These are phyloP conservation scores for Torymus tubicola DNA, from an alignment of 2,888 invertebrate genomes.

Conservation along the genomic window DNA sequence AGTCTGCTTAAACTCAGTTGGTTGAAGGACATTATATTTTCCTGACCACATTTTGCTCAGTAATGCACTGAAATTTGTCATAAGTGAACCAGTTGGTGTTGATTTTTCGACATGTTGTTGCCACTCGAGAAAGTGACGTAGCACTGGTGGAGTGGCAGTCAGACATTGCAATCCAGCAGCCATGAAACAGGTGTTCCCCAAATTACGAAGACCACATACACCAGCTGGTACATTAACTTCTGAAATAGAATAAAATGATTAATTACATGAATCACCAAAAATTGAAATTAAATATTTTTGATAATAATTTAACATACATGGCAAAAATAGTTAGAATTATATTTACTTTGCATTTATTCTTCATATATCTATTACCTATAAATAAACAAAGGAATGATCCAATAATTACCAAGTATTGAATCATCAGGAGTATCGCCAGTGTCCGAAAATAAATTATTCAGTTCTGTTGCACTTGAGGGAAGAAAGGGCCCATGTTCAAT, in stretches of 20 bases:
- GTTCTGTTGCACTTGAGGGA: constrained; percentile 66
- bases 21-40: constrained; percentile 78
- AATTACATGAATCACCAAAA: too few relatives aligned
- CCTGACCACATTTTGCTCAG: constrained; percentile 81
- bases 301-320: too few relatives aligned
- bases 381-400: too few relatives aligned
- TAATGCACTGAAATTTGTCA: constrained; percentile 78
- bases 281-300: too few relatives aligned
- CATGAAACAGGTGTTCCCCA: constrained; percentile 81
- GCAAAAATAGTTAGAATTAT: too few relatives aligned
- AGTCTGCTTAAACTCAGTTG: constrained; percentile 79
- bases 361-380: too few relatives aligned
- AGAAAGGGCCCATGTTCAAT: constrained; percentile 73
- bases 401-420: constrained; percentile 68
- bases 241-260: constrained; percentile 40
- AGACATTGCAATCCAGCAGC: constrained; percentile 80
- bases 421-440: constrained; percentile 72
- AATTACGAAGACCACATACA: constrained; percentile 79
- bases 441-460: constrained; percentile 74
- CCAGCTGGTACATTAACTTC: constrained; percentile 74
- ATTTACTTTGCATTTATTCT: too few relatives aligned
- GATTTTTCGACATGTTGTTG: constrained; percentile 70
- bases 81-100: constrained; percentile 74
- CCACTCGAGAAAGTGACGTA: constrained; percentile 77
- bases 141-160: constrained; percentile 78